A percentile compares a stretch with the other conserved stretches of the same genome.
phyloP scores from a whole-genome alignment of 35 echinoderm and acorn worm species.

The Amphiura filiformis region DNA sequence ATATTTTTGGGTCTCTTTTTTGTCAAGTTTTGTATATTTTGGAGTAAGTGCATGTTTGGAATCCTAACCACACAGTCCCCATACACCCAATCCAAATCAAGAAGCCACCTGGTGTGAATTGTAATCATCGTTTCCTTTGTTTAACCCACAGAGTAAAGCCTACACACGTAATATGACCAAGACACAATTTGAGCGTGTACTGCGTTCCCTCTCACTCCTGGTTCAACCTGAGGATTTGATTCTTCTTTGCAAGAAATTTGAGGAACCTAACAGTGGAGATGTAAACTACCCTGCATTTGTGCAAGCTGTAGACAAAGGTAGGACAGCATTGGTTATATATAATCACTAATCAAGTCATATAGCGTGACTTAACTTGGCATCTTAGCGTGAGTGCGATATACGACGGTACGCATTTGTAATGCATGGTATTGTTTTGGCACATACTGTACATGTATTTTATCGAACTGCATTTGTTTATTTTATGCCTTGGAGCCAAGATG shows the following conservation, averaged over 20 bases:
- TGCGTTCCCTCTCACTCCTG: constrained; percentile 81
- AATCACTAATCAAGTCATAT: too few species aligned
- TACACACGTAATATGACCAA: constrained; percentile 94
- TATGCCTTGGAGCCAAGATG: too few species aligned
- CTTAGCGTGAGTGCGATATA: too few species aligned
- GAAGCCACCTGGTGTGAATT: too few species aligned
- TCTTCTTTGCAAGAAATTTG: constrained; percentile 86
- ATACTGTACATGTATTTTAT: too few species aligned
- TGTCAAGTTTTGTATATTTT: too few species aligned
- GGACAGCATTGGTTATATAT: too few species aligned
- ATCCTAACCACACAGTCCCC: not conserved
- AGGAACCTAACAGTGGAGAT: constrained; percentile 72
- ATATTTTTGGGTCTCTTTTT: too few species aligned
- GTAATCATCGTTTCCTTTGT: not conserved
- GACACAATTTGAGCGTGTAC: constrained; percentile 79
- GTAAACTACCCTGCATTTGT: constrained; percentile 99
- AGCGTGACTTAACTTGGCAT: too few species aligned
- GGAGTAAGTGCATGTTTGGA: not conserved
- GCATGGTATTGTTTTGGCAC: too few species aligned
- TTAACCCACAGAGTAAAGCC: constrained; percentile 93
- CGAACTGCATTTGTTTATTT: too few species aligned
- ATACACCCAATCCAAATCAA: not conserved
- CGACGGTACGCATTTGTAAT: too few species aligned
- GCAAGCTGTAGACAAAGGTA: constrained; percentile 93
- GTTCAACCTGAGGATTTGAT: constrained; percentile 82